phyloP scores from a whole-genome alignment of 2,888 invertebrate species.

The Graphium colonna region DNA sequence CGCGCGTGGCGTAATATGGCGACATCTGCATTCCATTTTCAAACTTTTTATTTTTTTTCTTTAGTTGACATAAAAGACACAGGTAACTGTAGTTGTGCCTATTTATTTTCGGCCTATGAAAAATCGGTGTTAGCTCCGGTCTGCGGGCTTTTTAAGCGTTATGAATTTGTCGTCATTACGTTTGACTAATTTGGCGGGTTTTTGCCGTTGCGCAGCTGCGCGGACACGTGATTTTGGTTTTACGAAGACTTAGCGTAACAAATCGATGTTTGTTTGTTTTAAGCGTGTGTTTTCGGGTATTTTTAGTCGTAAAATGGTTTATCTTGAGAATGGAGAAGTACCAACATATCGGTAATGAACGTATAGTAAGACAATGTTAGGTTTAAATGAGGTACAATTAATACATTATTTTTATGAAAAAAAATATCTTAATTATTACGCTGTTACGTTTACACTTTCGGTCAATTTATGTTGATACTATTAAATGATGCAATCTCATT shows the following conservation, averaged over 20 bases:
- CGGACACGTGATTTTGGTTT: slow-evolving; percentile 63
- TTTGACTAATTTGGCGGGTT: slow-evolving; percentile 55
- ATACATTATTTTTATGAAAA: no score
- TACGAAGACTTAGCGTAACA: slow-evolving; percentile 48
- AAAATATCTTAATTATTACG: no score
- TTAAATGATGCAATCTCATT: no score
- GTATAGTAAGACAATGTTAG: no score
- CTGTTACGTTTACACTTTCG: no score
- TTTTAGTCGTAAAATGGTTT: background rate
- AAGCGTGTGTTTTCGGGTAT: slow-evolving; percentile 5
- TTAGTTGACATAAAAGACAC: background rate
- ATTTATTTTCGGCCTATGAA: slow-evolving; percentile 74
- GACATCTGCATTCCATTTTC: no score
- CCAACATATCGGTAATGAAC: no score
- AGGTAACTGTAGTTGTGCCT: slow-evolving; percentile 41
- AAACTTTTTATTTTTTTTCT: background rate
- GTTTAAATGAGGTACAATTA: no score
- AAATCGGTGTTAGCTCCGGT: slow-evolving; percentile 69
- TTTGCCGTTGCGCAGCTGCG: slow-evolving; percentile 51
- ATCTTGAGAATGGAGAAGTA: background rate
- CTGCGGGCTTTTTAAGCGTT: slow-evolving; percentile 70
- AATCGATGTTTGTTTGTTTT: slow-evolving; percentile 37
- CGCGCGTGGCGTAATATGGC: no score
- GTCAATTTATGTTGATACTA: no score
- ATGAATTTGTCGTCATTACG: slow-evolving; percentile 71